These are phyloP conservation scores for Melanchra persicariae DNA, from an alignment of 2,888 invertebrate genomes.

Conservation along the genomic window DNA sequence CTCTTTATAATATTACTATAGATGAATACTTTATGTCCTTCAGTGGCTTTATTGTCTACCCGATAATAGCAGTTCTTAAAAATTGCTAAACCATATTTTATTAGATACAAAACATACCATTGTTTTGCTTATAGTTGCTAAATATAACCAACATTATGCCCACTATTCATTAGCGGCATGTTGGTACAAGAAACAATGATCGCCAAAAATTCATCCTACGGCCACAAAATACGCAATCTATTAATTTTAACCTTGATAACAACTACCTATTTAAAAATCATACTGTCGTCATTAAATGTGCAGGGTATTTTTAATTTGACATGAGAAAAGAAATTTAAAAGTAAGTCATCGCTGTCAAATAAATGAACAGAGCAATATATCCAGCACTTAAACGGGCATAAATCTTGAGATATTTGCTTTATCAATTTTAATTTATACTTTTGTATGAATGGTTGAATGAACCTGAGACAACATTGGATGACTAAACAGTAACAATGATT, in stretches of 20 bases:
- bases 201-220: slow-evolving; percentile 13
- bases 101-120: not conserved
- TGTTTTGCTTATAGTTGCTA: not conserved
- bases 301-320: slow-evolving; percentile 6
- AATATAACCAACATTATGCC: slow-evolving; percentile 20
- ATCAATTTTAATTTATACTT: not conserved
- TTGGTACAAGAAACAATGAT: slow-evolving; percentile 34
- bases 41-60: too few relatives aligned
- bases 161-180: slow-evolving; percentile 37
- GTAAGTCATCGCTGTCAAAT: slow-evolving; percentile 21
- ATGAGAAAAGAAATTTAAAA: not conserved
- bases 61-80: too few relatives aligned
- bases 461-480: not conserved
- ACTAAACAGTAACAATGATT: slow-evolving; percentile 14
- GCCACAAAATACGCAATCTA: slow-evolving; percentile 3
- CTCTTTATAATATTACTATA: too few relatives aligned
- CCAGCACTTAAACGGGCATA: not conserved
- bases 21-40: too few relatives aligned
- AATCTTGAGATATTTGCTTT: slow-evolving; percentile 2
- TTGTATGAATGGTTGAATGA: slow-evolving; percentile 5
- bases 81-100: too few relatives aligned
- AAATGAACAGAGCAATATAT: not conserved
- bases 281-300: not conserved
- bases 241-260: slow-evolving; percentile 38
- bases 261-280: slow-evolving; percentile 29